Conservation (phyloP, 2,888 invertebrate species). For the Bembecia ichneumoniformis region DNA sequence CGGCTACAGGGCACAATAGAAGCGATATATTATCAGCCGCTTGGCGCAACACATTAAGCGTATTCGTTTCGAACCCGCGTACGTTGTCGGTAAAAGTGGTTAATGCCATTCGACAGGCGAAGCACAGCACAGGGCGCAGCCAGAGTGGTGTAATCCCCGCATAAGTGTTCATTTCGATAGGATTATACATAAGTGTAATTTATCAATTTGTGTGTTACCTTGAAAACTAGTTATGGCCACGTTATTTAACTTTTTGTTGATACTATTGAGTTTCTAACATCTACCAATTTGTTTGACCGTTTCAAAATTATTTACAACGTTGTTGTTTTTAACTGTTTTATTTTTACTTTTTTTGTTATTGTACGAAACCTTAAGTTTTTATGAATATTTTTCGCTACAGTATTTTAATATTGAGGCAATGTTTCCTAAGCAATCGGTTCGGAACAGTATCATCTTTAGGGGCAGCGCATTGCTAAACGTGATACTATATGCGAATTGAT, state of each 20-base stretch:
- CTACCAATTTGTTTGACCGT: too few relatives aligned
- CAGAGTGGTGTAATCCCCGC: constrained; percentile 37
- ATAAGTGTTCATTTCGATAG: constrained; percentile 47
- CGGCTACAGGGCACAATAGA: constrained; percentile 28
- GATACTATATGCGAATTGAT: too few relatives aligned
- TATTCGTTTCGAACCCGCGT: constrained; percentile 6
- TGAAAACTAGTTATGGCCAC: constrained; percentile 4
- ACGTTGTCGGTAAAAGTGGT: constrained; percentile 9
- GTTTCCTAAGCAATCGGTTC: too few relatives aligned
- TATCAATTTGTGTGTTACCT: constrained; percentile 44
- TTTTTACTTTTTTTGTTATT: too few relatives aligned
- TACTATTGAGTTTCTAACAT: background rate
- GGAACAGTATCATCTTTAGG: too few relatives aligned
- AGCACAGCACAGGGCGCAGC: constrained; percentile 10
- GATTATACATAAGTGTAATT: constrained; percentile 52
- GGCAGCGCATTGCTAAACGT: too few relatives aligned
- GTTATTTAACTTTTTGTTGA: background rate
- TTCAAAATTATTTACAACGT: too few relatives aligned
- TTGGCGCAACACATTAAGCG: constrained; percentile 12
- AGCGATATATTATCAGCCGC: constrained; percentile 31
- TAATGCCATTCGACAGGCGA: constrained; percentile 18
- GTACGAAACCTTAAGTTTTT: too few relatives aligned
- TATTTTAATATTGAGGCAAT: too few relatives aligned
- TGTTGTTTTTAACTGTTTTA: too few relatives aligned
- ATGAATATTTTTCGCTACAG: too few relatives aligned